A percentile compares a stretch with the other conserved stretches of the same genome.
phyloP scores from a whole-genome alignment of 2,113 vertebrate genomes.

The Microcebus jonahi region DNA sequence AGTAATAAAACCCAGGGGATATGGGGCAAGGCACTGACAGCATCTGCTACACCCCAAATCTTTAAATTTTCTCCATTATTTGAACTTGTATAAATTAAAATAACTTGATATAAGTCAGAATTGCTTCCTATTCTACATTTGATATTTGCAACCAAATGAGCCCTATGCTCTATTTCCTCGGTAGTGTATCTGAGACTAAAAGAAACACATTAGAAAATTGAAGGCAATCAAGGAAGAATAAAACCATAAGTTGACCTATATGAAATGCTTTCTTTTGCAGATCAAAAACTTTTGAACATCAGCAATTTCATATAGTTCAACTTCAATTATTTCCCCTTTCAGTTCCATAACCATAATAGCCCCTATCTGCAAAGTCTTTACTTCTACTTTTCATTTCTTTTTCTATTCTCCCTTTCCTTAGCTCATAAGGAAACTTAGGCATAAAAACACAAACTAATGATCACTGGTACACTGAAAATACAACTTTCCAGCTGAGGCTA shows the following conservation, averaged over 20 bases:
- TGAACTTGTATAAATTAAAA: slow-evolving; percentile 39
- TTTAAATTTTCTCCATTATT: background rate
- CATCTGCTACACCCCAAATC: background rate
- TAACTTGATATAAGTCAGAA: slow-evolving; percentile 32
- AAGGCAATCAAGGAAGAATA: slow-evolving; percentile 9
- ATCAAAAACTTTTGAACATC: background rate
- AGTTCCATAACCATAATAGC: background rate
- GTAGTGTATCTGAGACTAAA: background rate
- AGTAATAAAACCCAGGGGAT: background rate
- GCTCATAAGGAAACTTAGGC: background rate
- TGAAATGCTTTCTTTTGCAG: slow-evolving; percentile 4
- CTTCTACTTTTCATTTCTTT: background rate
- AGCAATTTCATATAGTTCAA: background rate
- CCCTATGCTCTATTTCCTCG: background rate
- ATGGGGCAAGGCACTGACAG: background rate
- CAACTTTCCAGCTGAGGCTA: background rate
- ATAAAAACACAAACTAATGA: slow-evolving; percentile 19
- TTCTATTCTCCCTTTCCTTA: slow-evolving; percentile 23
- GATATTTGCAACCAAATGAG: background rate
- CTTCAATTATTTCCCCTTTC: slow-evolving; percentile 15
- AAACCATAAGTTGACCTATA: background rate
- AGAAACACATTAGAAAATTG: background rate
- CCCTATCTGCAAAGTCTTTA: background rate
- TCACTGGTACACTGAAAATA: background rate
- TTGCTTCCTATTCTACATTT: background rate